A percentile compares a stretch with the other conserved stretches of the same genome.
These are phyloP conservation scores for Anoncus sp. DNA, from an alignment of 2,888 invertebrate genomes.

Conservation along the genomic window DNA sequence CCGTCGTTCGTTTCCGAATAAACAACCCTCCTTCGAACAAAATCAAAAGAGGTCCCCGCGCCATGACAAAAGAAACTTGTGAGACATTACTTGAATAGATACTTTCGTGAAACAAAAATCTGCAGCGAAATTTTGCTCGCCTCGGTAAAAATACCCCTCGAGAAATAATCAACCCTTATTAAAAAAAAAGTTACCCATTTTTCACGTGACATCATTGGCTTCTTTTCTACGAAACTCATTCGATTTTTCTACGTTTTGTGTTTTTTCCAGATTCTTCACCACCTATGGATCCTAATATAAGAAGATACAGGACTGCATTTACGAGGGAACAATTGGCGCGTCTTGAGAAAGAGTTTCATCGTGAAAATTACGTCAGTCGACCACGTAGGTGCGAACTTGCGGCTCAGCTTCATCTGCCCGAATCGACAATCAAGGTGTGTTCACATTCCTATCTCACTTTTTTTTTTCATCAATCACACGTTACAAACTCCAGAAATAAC, in stretches of 20 bases:
- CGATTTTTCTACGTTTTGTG: background rate
- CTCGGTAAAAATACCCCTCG: too few relatives aligned
- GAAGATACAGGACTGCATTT: conserved; percentile 98
- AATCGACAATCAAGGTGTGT: conserved; percentile 98
- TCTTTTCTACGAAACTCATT: too few relatives aligned
- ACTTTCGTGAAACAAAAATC: too few relatives aligned
- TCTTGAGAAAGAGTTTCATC: conserved; percentile 97
- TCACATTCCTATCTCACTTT: background rate
- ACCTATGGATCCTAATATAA: conserved; percentile 87
- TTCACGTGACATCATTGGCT: background rate
- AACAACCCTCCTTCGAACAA: background rate
- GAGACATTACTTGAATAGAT: too few relatives aligned
- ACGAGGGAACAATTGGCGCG: conserved; percentile 96
- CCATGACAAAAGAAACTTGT: background rate
- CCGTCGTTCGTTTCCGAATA: background rate
- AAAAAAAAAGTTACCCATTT: background rate
- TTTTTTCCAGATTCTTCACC: conserved; percentile 61
- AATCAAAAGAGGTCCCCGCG: too few relatives aligned
- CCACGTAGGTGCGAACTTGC: conserved; percentile 98
- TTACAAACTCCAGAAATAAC: background rate
- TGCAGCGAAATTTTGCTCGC: too few relatives aligned
- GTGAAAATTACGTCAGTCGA: conserved; percentile 98
- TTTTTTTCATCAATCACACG: background rate
- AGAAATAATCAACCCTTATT: background rate
- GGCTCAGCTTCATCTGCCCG: conserved; percentile 95